These are phyloP conservation scores for Halocynthia aurantium DNA, from an alignment of 23 tunicate genomes.

Conservation along the genomic window DNA sequence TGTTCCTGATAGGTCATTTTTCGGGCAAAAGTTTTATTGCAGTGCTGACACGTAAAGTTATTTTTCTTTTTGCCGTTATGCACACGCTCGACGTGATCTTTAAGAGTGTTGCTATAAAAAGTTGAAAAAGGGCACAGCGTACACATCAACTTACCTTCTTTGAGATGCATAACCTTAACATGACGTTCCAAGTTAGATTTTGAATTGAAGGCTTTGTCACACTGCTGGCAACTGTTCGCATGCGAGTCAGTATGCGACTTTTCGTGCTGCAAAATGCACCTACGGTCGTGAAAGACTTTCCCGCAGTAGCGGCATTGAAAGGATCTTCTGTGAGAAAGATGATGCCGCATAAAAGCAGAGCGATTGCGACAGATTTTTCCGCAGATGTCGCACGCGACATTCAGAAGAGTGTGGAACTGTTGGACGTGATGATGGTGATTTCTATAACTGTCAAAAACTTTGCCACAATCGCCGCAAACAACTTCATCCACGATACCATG, in stretches of 20 bases:
- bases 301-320: conserved; percentile 2
- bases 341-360: neutral
- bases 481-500: neutral
- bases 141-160: conserved; percentile 3
- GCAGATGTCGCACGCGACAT: neutral
- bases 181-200: neutral
- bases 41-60: neutral
- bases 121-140: neutral
- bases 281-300: neutral
- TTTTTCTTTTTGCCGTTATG: neutral
- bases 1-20: neutral
- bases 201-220: neutral
- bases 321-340: neutral
- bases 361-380: conserved; percentile 2
- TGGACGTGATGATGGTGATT: neutral
- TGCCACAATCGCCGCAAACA: neutral
- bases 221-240: neutral
- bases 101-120: neutral
- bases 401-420: conserved; percentile 2
- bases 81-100: neutral
- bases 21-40: neutral
- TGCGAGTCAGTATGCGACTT: neutral
- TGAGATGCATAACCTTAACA: neutral
- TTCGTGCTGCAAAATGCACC: neutral
- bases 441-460: neutral